Percentiles rank a stretch among this genome's conserved stretches.
Evolutionary conservation across 2,888 invertebrate species (phyloP).

Genomic region (Brenthis hecate): DNA sequence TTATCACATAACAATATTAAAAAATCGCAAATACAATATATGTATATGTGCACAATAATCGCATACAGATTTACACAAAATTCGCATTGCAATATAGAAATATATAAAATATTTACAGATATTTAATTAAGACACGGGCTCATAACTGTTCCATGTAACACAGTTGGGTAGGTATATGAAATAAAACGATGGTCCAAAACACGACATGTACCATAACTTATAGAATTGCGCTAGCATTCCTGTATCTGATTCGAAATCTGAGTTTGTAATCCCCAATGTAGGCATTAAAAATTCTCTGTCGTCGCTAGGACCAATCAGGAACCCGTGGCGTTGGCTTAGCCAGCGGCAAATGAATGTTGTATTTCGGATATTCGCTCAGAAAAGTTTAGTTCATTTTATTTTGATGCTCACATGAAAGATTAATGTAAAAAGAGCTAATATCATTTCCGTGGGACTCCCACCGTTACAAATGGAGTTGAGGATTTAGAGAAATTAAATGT

Average conservation of each 20-base stretch:
- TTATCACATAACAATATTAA: constrained; percentile 3
- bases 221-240: not conserved
- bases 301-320: constrained; percentile 29
- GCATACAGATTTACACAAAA: not conserved
- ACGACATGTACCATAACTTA: not conserved
- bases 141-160: not conserved
- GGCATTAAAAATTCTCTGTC: constrained; percentile 24
- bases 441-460: not conserved
- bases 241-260: constrained; percentile 19
- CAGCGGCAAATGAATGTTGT: constrained; percentile 36
- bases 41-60: constrained; percentile 4
- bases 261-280: constrained; percentile 19
- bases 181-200: not conserved
- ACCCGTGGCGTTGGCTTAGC: constrained; percentile 26
- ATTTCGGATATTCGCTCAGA: constrained; percentile 27
- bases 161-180: too few relatives aligned
- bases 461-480: too few relatives aligned
- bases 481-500: too few relatives aligned
- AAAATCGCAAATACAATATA: not conserved
- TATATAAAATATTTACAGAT: not conserved
- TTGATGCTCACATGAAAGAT: constrained; percentile 4
- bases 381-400: constrained; percentile 18
- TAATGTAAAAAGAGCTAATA: not conserved
- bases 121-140: not conserved
- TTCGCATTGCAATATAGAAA: constrained; percentile 12